phyloP scores from a whole-genome alignment of 2,113 vertebrate genomes.

The Aegotheles bennettii region DNA sequence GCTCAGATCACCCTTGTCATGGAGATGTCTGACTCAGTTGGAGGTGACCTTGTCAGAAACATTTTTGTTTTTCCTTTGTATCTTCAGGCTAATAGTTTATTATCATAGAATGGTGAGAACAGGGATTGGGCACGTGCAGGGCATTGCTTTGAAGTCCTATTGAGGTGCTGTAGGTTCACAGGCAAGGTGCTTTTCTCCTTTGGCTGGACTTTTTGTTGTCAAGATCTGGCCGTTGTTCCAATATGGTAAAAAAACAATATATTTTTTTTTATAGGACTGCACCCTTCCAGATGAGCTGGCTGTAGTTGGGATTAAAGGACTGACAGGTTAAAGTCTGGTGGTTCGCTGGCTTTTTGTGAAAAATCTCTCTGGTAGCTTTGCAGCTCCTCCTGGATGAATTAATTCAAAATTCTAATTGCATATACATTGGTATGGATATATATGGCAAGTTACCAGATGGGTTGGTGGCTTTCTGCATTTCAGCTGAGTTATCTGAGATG shows the following conservation, averaged over 20 bases:
- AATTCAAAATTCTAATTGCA: background rate
- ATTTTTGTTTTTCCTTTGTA: background rate
- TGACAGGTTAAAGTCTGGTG: background rate
- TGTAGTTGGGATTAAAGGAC: background rate
- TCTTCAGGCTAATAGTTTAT: background rate
- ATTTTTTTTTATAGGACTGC: too few relatives aligned
- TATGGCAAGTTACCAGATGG: background rate
- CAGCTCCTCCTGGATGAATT: background rate
- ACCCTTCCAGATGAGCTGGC: background rate
- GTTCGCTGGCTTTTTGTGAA: background rate
- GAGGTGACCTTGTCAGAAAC: background rate
- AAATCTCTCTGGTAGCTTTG: background rate
- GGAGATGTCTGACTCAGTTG: background rate
- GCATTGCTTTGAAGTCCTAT: background rate
- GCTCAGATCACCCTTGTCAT: background rate
- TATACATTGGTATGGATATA: accelerated
- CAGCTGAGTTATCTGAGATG: background rate
- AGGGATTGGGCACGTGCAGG: background rate
- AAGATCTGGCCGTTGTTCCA: background rate
- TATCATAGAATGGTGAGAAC: accelerated
- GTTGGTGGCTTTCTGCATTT: background rate
- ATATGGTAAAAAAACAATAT: background rate
- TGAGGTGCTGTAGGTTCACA: background rate
- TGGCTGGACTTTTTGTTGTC: background rate
- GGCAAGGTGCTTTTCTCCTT: background rate